phyloP scores from a whole-genome alignment of 2,888 invertebrate genomes.

The Caenorhabditis sp. region DNA sequence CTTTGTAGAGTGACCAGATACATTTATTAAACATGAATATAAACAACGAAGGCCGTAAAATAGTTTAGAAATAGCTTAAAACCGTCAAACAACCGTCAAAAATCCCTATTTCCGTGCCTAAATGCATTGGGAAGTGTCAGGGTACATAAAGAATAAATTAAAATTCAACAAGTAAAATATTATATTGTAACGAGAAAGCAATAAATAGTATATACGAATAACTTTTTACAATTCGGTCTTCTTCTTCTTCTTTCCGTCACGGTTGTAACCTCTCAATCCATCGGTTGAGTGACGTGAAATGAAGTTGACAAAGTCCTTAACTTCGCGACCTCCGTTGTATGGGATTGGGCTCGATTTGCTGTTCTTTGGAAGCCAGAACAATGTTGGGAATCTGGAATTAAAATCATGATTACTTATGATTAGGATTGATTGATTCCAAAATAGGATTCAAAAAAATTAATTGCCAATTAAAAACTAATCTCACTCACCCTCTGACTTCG shows the following conservation, averaged over 20 bases:
- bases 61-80: conserved; percentile 12
- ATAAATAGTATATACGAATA: conserved; percentile 10
- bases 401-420: conserved; percentile 30
- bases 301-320: conserved; percentile 92
- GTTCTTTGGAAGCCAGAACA: conserved; percentile 92
- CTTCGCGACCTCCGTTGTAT: conserved; percentile 86
- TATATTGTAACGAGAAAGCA: conserved; percentile 1
- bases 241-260: conserved; percentile 79
- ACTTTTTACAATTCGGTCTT: conserved; percentile 72
- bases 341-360: conserved; percentile 73
- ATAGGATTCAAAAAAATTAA: conserved; percentile 13
- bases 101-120: background rate
- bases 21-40: conserved; percentile 19
- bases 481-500: conserved; percentile 84
- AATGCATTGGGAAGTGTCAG: background rate
- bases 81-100: conserved; percentile 47
- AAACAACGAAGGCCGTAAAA: conserved; percentile 1
- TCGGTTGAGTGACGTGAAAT: conserved; percentile 88
- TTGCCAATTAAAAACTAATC: background rate
- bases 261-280: conserved; percentile 86
- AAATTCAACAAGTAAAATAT: conserved; percentile 12
- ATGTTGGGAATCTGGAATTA: conserved; percentile 86
- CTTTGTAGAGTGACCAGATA: conserved; percentile 22
- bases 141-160: conserved; percentile 22
- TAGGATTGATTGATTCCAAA: no score